phyloP scores from a whole-genome alignment of 1,140 invertebrate genomes.

The Zaprionus nigranus region DNA sequence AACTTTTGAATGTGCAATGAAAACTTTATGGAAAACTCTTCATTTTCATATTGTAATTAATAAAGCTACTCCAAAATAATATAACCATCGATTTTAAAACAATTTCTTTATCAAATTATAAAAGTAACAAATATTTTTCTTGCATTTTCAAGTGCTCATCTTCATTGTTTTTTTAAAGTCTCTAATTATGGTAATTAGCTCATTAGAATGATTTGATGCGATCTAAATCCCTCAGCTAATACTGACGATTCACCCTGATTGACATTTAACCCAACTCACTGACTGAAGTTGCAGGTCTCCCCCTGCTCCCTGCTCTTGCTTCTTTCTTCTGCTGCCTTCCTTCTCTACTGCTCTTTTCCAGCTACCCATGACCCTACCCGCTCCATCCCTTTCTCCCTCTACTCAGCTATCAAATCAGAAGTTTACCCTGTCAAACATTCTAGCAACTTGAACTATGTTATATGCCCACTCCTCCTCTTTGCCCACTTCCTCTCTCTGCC shows the following conservation, averaged over 20 bases:
- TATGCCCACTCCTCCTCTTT: neutral
- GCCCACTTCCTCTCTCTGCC: neutral
- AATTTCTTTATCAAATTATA: neutral
- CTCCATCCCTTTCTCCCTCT: neutral
- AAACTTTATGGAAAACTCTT: too few relatives aligned
- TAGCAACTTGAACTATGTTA: too few relatives aligned
- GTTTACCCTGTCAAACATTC: conserved; percentile 62
- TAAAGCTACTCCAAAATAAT: too few relatives aligned
- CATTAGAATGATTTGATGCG: neutral
- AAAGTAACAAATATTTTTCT: neutral
- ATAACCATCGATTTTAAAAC: neutral
- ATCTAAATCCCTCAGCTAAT: neutral
- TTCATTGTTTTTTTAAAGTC: neutral
- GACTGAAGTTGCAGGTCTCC: neutral
- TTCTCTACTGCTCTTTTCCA: too few relatives aligned
- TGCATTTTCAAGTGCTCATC: neutral
- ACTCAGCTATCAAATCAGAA: conserved; percentile 31
- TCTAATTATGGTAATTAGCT: neutral
- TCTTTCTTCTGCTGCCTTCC: too few relatives aligned
- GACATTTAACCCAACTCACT: conserved; percentile 58
- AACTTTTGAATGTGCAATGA: too few relatives aligned
- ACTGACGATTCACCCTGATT: conserved; percentile 51
- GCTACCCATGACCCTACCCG: neutral
- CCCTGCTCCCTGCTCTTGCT: neutral
- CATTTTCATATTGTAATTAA: too few relatives aligned